Percentiles rank a stretch among this genome's conserved stretches.
Evolutionary conservation across 2,888 invertebrate genomes (phyloP).

Genomic region (Gymnosoma rotundatum): DNA sequence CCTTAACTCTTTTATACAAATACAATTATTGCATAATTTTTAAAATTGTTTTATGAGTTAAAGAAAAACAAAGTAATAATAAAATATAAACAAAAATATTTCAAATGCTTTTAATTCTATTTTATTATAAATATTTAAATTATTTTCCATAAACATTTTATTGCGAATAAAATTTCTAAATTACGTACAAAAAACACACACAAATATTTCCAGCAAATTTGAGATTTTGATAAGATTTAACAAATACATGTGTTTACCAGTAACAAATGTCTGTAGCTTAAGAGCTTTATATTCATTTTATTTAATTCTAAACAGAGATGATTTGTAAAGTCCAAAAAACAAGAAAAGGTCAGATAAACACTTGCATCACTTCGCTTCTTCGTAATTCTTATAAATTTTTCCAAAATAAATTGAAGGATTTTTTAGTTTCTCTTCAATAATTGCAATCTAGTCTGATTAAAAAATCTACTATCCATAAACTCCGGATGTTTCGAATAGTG

Average conservation of each 20-base stretch:
- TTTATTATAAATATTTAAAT: neutral
- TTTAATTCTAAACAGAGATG: no score
- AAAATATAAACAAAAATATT: constrained; percentile 37
- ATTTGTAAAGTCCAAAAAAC: no score
- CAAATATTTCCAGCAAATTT: constrained; percentile 35
- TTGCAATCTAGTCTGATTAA: no score
- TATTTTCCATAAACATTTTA: constrained; percentile 1
- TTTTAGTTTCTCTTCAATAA: no score
- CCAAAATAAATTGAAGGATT: no score
- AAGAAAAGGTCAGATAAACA: no score
- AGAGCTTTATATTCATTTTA: no score
- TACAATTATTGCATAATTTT: constrained; percentile 4
- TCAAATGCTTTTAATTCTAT: constrained; percentile 27
- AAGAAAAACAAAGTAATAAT: constrained; percentile 36
- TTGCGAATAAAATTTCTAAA: neutral
- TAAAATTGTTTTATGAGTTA: constrained; percentile 63
- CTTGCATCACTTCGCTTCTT: no score
- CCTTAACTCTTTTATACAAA: constrained; percentile 22
- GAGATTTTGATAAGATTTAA: neutral
- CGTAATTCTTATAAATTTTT: no score
- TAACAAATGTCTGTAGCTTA: no score
- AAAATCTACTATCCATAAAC: no score
- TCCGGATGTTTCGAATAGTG: no score
- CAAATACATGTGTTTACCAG: neutral
- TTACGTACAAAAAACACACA: constrained; percentile 20